phyloP scores from a whole-genome alignment of 2,888 invertebrate genomes.

The Caenorhabditis japonica region DNA sequence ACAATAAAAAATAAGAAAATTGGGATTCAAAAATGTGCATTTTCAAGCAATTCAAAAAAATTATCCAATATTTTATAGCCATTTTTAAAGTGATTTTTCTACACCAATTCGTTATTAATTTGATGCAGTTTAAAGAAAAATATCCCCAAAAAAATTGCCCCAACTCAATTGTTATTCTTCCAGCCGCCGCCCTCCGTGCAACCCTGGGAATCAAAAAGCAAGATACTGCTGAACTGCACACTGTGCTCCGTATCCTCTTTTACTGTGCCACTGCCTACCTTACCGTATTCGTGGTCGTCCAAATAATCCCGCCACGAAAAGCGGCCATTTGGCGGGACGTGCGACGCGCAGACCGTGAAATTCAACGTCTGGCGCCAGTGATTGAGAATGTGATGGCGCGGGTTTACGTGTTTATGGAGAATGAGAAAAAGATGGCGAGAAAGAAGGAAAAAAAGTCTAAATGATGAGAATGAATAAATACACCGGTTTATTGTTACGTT shows the following conservation, averaged over 20 bases:
- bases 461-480: too few species aligned
- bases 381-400: slow-evolving; percentile 21
- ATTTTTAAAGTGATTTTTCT: too few species aligned
- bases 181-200: slow-evolving; percentile 9
- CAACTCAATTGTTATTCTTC: not conserved
- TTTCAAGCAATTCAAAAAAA: too few species aligned
- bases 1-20: too few species aligned
- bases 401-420: slow-evolving; percentile 35
- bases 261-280: slow-evolving; percentile 31
- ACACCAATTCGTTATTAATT: too few species aligned
- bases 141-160: slow-evolving; percentile 2
- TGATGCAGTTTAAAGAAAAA: too few species aligned
- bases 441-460: not conserved
- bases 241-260: slow-evolving; percentile 29
- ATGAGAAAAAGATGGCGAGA: not conserved
- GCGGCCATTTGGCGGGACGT: slow-evolving; percentile 17
- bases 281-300: slow-evolving; percentile 15
- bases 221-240: slow-evolving; percentile 18
- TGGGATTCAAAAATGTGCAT: too few species aligned
- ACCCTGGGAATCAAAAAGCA: not conserved
- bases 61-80: too few species aligned
- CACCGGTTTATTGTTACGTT: too few species aligned
- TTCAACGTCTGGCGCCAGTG: slow-evolving; percentile 32
- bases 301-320: slow-evolving; percentile 23
- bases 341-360: slow-evolving; percentile 26